phyloP scores from a whole-genome alignment of 2,113 vertebrate genomes.

The Cochlearius cochlearius region DNA sequence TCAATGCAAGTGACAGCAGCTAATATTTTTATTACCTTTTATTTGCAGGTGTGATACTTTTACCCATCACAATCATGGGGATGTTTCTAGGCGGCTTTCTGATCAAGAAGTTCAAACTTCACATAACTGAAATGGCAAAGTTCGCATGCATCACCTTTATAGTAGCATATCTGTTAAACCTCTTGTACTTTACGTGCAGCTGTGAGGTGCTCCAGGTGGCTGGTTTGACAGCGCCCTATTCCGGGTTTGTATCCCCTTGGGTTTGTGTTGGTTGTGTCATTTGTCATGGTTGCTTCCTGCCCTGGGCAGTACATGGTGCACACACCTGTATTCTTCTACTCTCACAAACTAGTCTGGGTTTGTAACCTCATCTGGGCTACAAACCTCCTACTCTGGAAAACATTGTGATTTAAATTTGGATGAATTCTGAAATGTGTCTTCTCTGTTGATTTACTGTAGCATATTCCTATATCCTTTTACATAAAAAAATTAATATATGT shows the following conservation, averaged over 20 bases:
- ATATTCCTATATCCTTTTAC: neutral
- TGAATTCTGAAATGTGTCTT: neutral
- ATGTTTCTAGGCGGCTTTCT: conserved; percentile 85
- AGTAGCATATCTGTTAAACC: conserved; percentile 70
- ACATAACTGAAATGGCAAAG: conserved; percentile 79
- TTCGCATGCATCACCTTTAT: conserved; percentile 76
- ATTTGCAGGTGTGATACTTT: conserved; percentile 76
- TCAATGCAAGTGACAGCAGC: neutral
- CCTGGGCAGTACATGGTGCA: neutral
- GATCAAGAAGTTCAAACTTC: conserved; percentile 85
- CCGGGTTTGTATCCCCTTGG: conserved; percentile 71
- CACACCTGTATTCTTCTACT: neutral
- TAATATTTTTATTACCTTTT: neutral
- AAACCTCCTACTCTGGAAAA: neutral
- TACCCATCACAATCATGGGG: conserved; percentile 79
- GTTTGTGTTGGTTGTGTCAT: neutral
- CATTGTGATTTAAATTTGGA: neutral
- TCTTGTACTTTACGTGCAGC: conserved; percentile 76
- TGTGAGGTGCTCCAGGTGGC: conserved; percentile 82
- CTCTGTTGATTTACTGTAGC: neutral
- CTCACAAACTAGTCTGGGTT: neutral
- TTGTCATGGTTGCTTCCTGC: neutral
- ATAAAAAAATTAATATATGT: neutral
- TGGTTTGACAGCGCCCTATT: conserved; percentile 80
- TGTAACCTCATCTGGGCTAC: neutral